Base-by-base conservation (phyloP, 2,888 invertebrate genomes). In the Encarsia formosa region DNA sequence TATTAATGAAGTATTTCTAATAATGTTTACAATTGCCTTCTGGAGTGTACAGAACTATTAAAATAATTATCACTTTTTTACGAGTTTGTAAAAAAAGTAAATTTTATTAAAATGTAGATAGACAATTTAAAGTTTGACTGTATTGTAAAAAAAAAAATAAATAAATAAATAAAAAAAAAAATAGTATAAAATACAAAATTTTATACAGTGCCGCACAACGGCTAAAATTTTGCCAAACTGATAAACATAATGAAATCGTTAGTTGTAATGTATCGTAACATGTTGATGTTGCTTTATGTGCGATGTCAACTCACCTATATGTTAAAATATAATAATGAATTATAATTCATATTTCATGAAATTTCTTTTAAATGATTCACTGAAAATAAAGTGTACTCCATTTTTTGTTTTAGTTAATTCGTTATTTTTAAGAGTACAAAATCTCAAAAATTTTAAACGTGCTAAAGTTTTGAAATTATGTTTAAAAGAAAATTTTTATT, bases 201-300 rank as follows among this genome's bases (percentile, higher is more conserved):
- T 57, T 57, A 52, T 54, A 57, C 31, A 31, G 13, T 42, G 51
- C 51, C 49, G 44, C 46, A 47, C 54, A 53, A 50, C 39, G 52
- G 50, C 43, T 46, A 40, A 19, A 13, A 42, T 41, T 49, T 50
- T 58, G 56, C 58, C 56, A 58, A 58, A 56, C 37, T 45, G 24
- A 52, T 39, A 40, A 47, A 37, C 13, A 42, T 44, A 48, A 11
- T 24, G 16, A 37, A 44, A 44, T 52, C 39, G 34, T 50, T 48
- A 51, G 41, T n/a, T 3, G 16, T 45, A 52, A 49, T 29, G 22
- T 26, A 37, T 29, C 34, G 42, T n/a, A n/a, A n/a, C n/a, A n/a
- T n/a, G n/a, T n/a, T n/a, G n/a, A n/a, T n/a, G n/a, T n/a, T n/a
- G n/a, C n/a, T n/a, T n/a, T n/a, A n/a, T n/a, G n/a, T n/a, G n/a